These are phyloP conservation scores for Pomacea canaliculata DNA, from an alignment of 2,888 invertebrate species.

Conservation along the genomic window DNA sequence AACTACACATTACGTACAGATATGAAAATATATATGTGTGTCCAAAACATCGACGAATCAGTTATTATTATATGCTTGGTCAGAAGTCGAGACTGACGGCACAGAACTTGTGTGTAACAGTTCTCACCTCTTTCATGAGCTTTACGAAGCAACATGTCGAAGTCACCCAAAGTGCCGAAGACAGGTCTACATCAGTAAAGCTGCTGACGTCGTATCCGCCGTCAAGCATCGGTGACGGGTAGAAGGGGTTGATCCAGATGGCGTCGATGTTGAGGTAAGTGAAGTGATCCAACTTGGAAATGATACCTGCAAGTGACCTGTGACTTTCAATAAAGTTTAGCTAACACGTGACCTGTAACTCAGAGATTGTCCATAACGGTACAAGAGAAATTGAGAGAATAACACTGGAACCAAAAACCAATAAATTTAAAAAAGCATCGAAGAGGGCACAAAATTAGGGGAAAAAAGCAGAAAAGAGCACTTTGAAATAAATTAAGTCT, in stretches of 20 bases:
- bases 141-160: conserved; percentile 68
- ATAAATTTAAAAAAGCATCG: too few species aligned
- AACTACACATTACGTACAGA: too few species aligned
- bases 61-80: too few species aligned
- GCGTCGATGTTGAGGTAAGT: conserved; percentile 80
- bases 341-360: too few species aligned
- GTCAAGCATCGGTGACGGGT: conserved; percentile 85
- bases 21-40: too few species aligned
- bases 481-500: too few species aligned
- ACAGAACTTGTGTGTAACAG: background rate
- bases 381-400: too few species aligned
- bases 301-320: conserved; percentile 17
- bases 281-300: conserved; percentile 73
- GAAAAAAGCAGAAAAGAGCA: too few species aligned
- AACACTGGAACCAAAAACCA: too few species aligned
- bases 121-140: conserved; percentile 63
- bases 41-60: too few species aligned
- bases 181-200: conserved; percentile 81
- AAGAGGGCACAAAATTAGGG: too few species aligned
- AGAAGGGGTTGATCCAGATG: conserved; percentile 88
- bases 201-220: conserved; percentile 88
- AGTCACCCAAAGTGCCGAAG: conserved; percentile 83
- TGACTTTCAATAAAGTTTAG: background rate
- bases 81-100: background rate
- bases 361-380: too few species aligned